These are phyloP conservation scores for Heteromyza rotundicornis DNA, from an alignment of 2,888 invertebrate species.

Conservation along the genomic window DNA sequence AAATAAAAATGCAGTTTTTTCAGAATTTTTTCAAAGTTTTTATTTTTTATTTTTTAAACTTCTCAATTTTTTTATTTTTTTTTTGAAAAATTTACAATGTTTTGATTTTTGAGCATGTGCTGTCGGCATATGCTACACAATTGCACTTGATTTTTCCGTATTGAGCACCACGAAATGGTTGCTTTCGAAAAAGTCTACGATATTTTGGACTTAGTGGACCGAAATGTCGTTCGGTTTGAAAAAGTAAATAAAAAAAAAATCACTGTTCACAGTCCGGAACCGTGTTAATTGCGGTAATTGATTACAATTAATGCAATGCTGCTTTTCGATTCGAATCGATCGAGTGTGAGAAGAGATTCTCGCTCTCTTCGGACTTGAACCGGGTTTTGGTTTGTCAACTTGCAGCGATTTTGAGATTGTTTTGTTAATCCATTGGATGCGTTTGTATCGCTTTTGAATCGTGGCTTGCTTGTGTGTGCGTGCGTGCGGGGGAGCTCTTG, in stretches of 20 bases:
- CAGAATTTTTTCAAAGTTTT: slow-evolving; percentile 16
- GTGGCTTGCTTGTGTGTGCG: not conserved
- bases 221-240: too few species aligned
- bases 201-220: too few species aligned
- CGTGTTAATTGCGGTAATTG: not conserved
- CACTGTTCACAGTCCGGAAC: too few species aligned
- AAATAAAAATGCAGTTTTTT: slow-evolving; percentile 3
- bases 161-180: slow-evolving; percentile 6
- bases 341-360: not conserved
- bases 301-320: not conserved
- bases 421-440: slow-evolving; percentile 1
- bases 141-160: slow-evolving; percentile 1
- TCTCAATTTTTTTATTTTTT: slow-evolving; percentile 9
- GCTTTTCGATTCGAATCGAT: not conserved
- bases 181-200: too few species aligned
- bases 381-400: not conserved
- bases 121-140: too few species aligned
- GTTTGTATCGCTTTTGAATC: not conserved
- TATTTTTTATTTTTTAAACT: slow-evolving; percentile 16
- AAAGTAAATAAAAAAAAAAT: too few species aligned
- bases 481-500: slow-evolving; percentile 4
- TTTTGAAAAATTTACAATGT: slow-evolving; percentile 2
- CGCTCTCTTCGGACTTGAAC: not conserved
- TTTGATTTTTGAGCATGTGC: too few species aligned
- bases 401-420: too few species aligned